These are phyloP conservation scores for Dastarcus helophoroides DNA, from an alignment of 2,888 invertebrate species.

Conservation along the genomic window DNA sequence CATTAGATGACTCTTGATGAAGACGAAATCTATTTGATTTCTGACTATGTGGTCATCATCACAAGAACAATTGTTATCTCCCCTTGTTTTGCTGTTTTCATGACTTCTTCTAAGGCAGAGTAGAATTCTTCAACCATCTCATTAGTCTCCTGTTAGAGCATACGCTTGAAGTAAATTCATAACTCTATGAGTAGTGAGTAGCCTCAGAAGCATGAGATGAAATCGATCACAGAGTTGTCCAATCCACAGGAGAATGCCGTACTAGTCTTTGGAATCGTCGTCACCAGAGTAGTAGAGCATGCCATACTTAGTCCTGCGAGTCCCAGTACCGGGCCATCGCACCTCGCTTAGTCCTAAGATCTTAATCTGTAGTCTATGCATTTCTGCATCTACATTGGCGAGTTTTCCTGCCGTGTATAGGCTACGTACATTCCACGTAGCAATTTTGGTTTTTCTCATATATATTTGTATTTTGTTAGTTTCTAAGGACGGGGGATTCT, in stretches of 20 bases:
- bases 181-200: slow-evolving; percentile 8
- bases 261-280: slow-evolving; percentile 9
- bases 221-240: slow-evolving; percentile 7
- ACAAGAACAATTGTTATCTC: slow-evolving; percentile 12
- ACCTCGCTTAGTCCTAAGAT: slow-evolving; percentile 11
- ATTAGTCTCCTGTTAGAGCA: slow-evolving; percentile 12
- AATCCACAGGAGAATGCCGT: slow-evolving; percentile 7
- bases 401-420: slow-evolving; percentile 9
- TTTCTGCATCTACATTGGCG: slow-evolving; percentile 9
- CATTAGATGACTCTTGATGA: too few species aligned
- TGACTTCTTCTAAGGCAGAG: slow-evolving; percentile 7
- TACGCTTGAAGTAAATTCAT: slow-evolving; percentile 15
- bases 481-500: slow-evolving; percentile 10
- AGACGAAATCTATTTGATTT: too few species aligned
- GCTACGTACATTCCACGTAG: slow-evolving; percentile 6
- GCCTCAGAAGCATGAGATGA: slow-evolving; percentile 6
- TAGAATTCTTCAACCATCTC: slow-evolving; percentile 14
- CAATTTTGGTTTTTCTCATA: neutral
- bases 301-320: slow-evolving; percentile 7
- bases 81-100: slow-evolving; percentile 12
- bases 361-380: slow-evolving; percentile 9
- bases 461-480: neutral
- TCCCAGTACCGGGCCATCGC: slow-evolving; percentile 10
- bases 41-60: too few species aligned
- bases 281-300: slow-evolving; percentile 12